Base-by-base conservation (phyloP, 2,888 invertebrate genomes). In the Trichogramma dendrolimi region DNA sequence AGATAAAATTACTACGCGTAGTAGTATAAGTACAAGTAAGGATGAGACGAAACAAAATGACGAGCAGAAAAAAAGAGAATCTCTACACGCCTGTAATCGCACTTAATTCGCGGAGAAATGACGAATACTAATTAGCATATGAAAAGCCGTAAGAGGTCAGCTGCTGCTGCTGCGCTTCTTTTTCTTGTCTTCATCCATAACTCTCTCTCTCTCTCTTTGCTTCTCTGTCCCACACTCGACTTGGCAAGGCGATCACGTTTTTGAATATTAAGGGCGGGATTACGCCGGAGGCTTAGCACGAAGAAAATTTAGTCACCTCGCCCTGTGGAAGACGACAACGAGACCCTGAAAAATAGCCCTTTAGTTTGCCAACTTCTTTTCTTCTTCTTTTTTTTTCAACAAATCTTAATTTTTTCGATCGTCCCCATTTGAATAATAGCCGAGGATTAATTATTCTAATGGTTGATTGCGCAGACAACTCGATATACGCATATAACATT, bases 111-210 rank as follows among this genome's bases (percentile, higher is more conserved):
- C 62, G 66, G 68, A 77, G 77, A 77, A 79, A 79, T 79, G 79
- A 79, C 78, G 79, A 75, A 79, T 79, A 78, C 76, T 77, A 79
- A 79, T 79, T 79, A 79, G 79, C 79, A 79, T 79, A 79, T 79
- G 79, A 78, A 79, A 79, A 79, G 78, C 77, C 69, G 62, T 68
- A 56, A 55, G 65, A 70, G 64, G 67, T 65, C 66, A 66, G 65
- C 67, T 65, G 5, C n/a, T n/a, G n/a, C n/a, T n/a, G n/a, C 47
- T 59, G 8, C 57, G 54, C 53, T 63, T 50, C 60, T 39, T 62
- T 54, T 63, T 43, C 44, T 48, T 62, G 47, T 50, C 27, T 14
- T 27, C 53, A 49, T 58, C 47, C 62, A 55, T 58, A 60, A 59
- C 62, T 64, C 53, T 50, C 49, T 61, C 61, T n/a, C n/a, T n/a